Base-by-base conservation (phyloP, 1,140 invertebrate genomes). In the Trachelipus rathkii region DNA sequence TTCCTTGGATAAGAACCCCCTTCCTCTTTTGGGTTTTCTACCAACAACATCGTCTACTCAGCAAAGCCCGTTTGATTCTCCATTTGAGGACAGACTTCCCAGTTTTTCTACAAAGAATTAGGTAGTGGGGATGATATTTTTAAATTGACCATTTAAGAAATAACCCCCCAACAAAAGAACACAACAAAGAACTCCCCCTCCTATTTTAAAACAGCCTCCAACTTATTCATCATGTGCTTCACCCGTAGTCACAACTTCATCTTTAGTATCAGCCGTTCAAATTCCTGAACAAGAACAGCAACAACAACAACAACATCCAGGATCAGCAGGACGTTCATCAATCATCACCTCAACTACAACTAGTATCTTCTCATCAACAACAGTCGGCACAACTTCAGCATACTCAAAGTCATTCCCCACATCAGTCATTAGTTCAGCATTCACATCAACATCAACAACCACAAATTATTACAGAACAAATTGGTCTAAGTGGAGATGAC, bases 1-100 rank as follows among this genome's bases (percentile, higher is more conserved):
- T 23, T 76, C 80, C 84, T 87, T 90, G 60, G 86, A 90, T 84
- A 87, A 90, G 84, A 74, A 86, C 85, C 75, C 84, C 88, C 68
- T 89, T 88, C 5, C 85, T 89, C 81, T 89, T 89, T 82, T 86
- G 84, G 73, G 82, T 87, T 78, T 83, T 88, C 73, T 85, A 82
- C 78, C 83, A 82, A 71, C 81, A 81, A 66, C 81, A 73, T 71
- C 83, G 9, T 50, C 68, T 68, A 67, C 73, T 43, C 73, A 75
- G 43, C 73, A 46, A 10, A 76, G 71, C 19, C 67, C 72, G 74
- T 60, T 74, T 73, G 46, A 75, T 76, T 72, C 73, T 76, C 3
- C 77, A 9, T 78, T 76, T 60, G 77, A 78, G n/a, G 79, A 81
- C 70, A 50, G 77, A n/a, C 75, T 81, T 44, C 79, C 79, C 44